These are phyloP conservation scores for Triops cancriformis DNA, from an alignment of 1,140 invertebrate species.

Conservation along the genomic window DNA sequence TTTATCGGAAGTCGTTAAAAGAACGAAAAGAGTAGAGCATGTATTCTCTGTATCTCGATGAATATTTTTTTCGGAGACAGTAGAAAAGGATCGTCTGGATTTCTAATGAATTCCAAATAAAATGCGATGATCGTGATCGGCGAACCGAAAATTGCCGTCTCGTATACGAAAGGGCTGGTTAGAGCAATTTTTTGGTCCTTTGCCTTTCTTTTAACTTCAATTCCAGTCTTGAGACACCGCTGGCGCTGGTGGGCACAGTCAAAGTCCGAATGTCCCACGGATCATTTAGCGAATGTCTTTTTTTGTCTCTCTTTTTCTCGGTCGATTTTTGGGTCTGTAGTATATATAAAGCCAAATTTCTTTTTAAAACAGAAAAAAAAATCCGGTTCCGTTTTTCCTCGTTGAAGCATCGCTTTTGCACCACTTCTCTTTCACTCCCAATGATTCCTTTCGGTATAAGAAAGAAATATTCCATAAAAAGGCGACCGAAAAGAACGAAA, in stretches of 20 bases:
- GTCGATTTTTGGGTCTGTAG: not conserved
- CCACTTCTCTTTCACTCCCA: not conserved
- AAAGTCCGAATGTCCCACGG: not conserved
- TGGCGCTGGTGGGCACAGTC: not conserved
- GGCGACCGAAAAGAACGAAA: not conserved
- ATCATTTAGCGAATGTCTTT: not conserved
- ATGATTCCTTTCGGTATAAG: not conserved
- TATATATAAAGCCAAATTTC: not conserved
- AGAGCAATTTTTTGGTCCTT: not conserved
- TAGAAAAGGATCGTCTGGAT: not conserved
- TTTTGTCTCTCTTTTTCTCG: not conserved
- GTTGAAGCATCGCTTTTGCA: not conserved
- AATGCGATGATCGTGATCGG: not conserved
- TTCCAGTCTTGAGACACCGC: not conserved
- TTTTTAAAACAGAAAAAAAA: not conserved
- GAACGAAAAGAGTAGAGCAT: too few species aligned
- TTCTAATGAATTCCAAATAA: not conserved
- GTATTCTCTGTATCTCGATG: too few species aligned
- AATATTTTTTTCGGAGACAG: not conserved
- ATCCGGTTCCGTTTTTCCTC: not conserved
- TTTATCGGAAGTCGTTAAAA: too few species aligned
- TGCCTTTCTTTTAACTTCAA: not conserved
- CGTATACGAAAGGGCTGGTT: not conserved
- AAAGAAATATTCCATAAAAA: not conserved
- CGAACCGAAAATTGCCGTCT: slow-evolving; percentile 2